phyloP scores from a whole-genome alignment of 2,888 invertebrate species.

The Sphaerolaimus hirsutus region DNA sequence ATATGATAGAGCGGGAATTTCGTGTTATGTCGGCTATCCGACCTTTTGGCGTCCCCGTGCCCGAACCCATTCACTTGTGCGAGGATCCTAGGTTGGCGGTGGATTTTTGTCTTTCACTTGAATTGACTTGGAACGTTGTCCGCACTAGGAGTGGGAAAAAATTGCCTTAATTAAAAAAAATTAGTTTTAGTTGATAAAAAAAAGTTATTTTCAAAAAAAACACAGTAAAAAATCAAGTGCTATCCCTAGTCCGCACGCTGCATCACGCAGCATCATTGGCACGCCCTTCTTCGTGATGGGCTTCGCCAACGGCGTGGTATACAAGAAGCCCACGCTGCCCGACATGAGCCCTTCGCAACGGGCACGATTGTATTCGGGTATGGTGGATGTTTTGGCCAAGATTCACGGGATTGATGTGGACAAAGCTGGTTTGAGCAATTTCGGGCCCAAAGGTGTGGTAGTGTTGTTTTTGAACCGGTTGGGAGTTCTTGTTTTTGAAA shows the following conservation, averaged over 20 bases:
- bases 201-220: no score
- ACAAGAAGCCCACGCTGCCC: slow-evolving; percentile 23
- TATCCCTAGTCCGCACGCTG: no score
- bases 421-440: slow-evolving; percentile 24
- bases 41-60: slow-evolving; percentile 26
- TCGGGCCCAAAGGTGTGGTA: slow-evolving; percentile 26
- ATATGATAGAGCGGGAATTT: slow-evolving; percentile 30
- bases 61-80: slow-evolving; percentile 24
- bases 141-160: no score
- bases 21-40: slow-evolving; percentile 26
- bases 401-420: slow-evolving; percentile 27
- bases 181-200: no score
- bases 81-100: slow-evolving; percentile 21
- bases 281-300: slow-evolving; percentile 32
- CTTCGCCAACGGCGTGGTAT: slow-evolving; percentile 26
- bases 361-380: slow-evolving; percentile 17
- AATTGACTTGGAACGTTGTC: neutral
- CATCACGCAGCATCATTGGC: slow-evolving; percentile 28
- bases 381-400: slow-evolving; percentile 22
- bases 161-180: no score
- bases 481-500: slow-evolving; percentile 11
- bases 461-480: slow-evolving; percentile 25
- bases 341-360: slow-evolving; percentile 20
- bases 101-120: no score
- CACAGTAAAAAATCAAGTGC: no score